phyloP scores from a whole-genome alignment of 2,888 invertebrate species.

The Macrosiphum euphorbiae region DNA sequence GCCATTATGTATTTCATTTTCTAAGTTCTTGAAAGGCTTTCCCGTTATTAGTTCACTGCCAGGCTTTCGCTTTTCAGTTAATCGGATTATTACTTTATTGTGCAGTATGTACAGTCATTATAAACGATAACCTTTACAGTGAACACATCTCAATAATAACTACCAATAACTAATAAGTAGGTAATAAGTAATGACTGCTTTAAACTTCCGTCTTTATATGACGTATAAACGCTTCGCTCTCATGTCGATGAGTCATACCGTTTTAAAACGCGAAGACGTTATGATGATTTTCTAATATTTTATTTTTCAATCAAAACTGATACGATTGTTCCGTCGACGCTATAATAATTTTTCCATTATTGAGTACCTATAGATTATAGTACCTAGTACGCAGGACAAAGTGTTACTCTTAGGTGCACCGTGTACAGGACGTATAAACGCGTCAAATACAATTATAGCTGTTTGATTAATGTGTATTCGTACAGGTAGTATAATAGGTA shows the following conservation, averaged over 20 bases:
- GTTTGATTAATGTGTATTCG: background rate
- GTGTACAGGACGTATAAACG: background rate
- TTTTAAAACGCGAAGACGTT: background rate
- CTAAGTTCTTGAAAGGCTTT: background rate
- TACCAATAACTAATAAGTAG: background rate
- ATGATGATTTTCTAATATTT: background rate
- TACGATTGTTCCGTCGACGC: background rate
- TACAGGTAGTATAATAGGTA: background rate
- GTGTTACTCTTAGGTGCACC: background rate
- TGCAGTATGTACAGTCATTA: background rate
- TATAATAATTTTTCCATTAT: background rate
- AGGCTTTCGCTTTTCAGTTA: background rate
- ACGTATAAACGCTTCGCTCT: background rate
- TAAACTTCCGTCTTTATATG: background rate
- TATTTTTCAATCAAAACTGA: background rate
- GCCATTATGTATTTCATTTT: background rate
- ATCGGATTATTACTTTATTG: constrained; percentile 23
- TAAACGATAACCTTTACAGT: background rate
- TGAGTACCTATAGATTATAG: background rate
- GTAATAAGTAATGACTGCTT: background rate
- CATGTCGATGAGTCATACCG: background rate
- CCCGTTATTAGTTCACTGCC: background rate
- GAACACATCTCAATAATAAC: background rate
- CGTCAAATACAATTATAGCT: background rate
- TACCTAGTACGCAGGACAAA: background rate